A percentile compares a stretch with the other conserved stretches of the same genome.
Evolutionary conservation across 2,797 vertebrate species (phyloP).

Genomic region (Merluccius polli): DNA sequence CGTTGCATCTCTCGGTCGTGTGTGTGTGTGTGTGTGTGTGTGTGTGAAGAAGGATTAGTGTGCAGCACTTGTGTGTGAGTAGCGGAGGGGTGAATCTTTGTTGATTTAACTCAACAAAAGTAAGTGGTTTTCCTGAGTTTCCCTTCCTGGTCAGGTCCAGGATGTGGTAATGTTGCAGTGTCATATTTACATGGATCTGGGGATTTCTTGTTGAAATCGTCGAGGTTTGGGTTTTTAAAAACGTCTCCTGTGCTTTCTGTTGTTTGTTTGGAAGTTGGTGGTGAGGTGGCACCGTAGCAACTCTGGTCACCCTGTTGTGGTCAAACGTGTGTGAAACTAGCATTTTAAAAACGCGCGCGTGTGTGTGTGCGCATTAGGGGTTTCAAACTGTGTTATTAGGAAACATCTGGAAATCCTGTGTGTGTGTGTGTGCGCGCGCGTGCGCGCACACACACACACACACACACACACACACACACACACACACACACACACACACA

Average conservation of each 20-base stretch:
- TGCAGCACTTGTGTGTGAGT: too few species aligned
- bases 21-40: neutral
- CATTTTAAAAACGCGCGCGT: neutral
- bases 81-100: neutral
- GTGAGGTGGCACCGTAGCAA: neutral
- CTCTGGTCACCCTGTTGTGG: too few species aligned
- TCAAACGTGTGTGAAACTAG: neutral
- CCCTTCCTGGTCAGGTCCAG: neutral
- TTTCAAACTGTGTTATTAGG: too few species aligned
- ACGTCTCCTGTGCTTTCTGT: too few species aligned
- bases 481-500: slow-evolving; percentile 3
- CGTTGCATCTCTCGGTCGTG: neutral
- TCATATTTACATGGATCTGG: neutral
- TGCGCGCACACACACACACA: too few species aligned
- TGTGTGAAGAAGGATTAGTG: neutral
- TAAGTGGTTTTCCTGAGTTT: neutral
- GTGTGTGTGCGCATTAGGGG: neutral
- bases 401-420: neutral
- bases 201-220: neutral
- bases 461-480: neutral
- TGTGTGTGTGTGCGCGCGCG: neutral
- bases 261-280: neutral
- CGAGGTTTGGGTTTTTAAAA: neutral
- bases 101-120: neutral
- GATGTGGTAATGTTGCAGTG: neutral